These are phyloP conservation scores for Platyrinchus mystaceus DNA, from an alignment of 2,797 vertebrate species.

Conservation along the genomic window DNA sequence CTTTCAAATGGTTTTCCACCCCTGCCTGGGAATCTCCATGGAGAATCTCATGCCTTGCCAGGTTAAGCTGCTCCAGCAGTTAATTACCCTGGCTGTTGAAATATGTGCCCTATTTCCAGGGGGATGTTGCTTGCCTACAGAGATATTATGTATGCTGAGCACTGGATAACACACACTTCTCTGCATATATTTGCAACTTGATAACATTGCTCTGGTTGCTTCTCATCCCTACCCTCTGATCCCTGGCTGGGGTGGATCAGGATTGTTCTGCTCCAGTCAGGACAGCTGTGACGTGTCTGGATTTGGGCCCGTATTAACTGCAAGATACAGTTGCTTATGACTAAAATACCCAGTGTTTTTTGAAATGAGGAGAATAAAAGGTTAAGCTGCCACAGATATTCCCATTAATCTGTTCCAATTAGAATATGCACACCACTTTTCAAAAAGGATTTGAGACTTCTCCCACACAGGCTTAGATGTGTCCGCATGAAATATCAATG, in stretches of 20 bases:
- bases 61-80: background rate
- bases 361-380: slow-evolving; percentile 17
- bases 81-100: background rate
- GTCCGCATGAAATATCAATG: background rate
- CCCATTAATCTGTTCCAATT: slow-evolving; percentile 49
- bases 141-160: slow-evolving; percentile 13
- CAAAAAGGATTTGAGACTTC: slow-evolving; percentile 36
- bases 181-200: slow-evolving; percentile 38
- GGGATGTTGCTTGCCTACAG: background rate
- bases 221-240: background rate
- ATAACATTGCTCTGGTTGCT: background rate
- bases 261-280: background rate
- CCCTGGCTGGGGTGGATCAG: background rate
- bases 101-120: background rate
- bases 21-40: background rate
- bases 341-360: background rate
- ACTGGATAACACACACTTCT: background rate
- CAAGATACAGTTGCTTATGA: background rate
- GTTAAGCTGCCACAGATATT: slow-evolving; percentile 44
- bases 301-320: background rate
- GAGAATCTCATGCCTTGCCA: background rate
- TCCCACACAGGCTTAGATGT: slow-evolving; percentile 18
- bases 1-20: background rate
- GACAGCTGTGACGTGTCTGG: background rate
- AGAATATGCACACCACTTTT: slow-evolving; percentile 22